Percentiles rank a stretch among this genome's conserved stretches.
phyloP scores from a whole-genome alignment of 2,113 vertebrate genomes.

The Cephalophus harveyi region DNA sequence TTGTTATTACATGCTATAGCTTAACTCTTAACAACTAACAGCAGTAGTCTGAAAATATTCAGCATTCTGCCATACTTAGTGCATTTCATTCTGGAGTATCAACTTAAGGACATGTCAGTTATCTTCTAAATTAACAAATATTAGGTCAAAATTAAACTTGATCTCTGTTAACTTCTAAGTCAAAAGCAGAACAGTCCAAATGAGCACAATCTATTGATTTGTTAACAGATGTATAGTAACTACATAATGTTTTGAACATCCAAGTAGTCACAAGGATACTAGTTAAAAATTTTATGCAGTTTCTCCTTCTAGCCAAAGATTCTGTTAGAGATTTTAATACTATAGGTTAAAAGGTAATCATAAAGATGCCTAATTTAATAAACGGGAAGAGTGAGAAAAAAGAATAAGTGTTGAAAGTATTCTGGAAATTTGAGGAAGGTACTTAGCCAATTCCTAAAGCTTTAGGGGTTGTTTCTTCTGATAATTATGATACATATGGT shows the following conservation, averaged over 20 bases:
- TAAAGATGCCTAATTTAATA: not conserved
- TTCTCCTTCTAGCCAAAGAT: not conserved
- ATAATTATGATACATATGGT: not conserved
- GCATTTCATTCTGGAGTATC: not conserved
- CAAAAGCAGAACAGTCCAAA: constrained; percentile 1
- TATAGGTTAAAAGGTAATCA: not conserved
- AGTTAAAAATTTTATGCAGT: not conserved
- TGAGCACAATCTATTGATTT: constrained; percentile 2
- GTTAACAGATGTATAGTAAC: not conserved
- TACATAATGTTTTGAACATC: not conserved
- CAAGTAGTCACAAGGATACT: not conserved
- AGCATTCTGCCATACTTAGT: not conserved
- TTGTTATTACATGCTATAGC: not conserved
- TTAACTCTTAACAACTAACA: constrained; percentile 5
- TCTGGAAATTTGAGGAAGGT: not conserved
- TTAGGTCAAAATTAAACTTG: not conserved
- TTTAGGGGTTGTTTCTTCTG: not conserved
- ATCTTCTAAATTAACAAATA: not conserved
- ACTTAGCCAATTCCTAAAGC: not conserved
- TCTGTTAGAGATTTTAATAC: not conserved
- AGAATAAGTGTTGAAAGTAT: not conserved
- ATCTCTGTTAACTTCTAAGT: not conserved
- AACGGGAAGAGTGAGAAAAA: not conserved
- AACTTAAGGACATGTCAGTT: not conserved
- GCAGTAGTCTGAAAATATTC: not conserved